Base-by-base conservation (phyloP, 2,888 invertebrate genomes). In the Cryptus armator region DNA sequence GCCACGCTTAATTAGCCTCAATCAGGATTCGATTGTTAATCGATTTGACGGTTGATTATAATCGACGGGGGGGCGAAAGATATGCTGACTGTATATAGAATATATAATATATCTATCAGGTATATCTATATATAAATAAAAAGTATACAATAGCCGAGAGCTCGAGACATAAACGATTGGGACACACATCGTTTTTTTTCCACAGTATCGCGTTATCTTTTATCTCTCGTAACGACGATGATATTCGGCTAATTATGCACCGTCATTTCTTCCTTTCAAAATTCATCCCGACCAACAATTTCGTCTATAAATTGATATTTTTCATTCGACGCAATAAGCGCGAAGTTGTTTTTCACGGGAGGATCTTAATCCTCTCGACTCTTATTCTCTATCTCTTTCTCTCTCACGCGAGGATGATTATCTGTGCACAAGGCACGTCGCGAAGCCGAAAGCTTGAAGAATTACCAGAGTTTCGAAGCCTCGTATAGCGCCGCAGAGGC, bases 1-100 rank as follows among this genome's bases (percentile, higher is more conserved):
- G 89, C 86, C 89, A 87, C 85, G 88, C 91, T 92, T 92, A 92
- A 92, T 92, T 92, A 92, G 89, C 89, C 89, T 91, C 92, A 92
- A 92, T 92, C 92, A 90, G 89, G 81, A 84, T 86, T 82, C 90
- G 91, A 92, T 92, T 92, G 92, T 91, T 86, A 87, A 87, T 88
- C 88, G 88, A 88, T 88, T 88, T 88, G 87, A 87, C 86, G 85
- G 59, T 88, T 88, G 87, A 87, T 87, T 88, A 86, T 87, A 84
- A 88, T 88, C 85, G 85, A 85, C 85, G 84, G 76, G 80, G 43
- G 19, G 6, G 62, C 12, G 66, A 24, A 51, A 59, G 48, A 19
- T n/a, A 77, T 77, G 82, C 74, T 83, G 86, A 84, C 85, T 84
- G 70, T 19, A 72, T 80, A 24, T 12, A 5, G 12, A 81, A 83